phyloP scores from a whole-genome alignment of 30 jellyfish, hydroid and myxozoan species.

The Rhopilema esculentum region DNA sequence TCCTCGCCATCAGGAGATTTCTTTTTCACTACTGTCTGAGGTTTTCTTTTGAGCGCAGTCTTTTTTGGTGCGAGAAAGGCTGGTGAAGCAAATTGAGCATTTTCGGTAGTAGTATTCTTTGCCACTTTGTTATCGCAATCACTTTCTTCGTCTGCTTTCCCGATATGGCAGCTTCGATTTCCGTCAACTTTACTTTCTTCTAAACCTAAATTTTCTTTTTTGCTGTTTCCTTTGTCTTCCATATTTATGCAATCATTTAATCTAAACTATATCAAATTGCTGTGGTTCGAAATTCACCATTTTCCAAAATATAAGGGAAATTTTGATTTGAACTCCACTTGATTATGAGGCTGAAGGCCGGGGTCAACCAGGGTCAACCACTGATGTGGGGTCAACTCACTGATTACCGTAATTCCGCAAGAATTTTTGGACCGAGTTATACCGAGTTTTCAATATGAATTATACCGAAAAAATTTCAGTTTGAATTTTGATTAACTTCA shows the following conservation, averaged over 20 bases:
- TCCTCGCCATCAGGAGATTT: neutral
- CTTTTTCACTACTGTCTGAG: neutral
- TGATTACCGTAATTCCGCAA: too few species aligned
- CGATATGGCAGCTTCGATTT: neutral
- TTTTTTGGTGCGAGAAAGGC: constrained; percentile 45
- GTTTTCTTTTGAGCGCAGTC: neutral
- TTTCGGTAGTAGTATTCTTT: neutral
- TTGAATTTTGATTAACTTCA: too few species aligned
- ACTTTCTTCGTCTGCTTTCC: neutral
- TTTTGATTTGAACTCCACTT: neutral
- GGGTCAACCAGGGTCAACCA: too few species aligned
- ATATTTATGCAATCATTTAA: too few species aligned
- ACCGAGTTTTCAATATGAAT: too few species aligned
- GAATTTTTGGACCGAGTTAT: too few species aligned
- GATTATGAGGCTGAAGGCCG: neutral
- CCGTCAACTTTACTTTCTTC: too few species aligned
- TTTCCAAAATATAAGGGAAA: neutral
- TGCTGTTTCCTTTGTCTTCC: too few species aligned
- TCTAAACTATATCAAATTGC: neutral
- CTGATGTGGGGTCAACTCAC: too few species aligned
- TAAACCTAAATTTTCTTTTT: too few species aligned
- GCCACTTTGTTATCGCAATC: neutral
- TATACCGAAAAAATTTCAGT: too few species aligned
- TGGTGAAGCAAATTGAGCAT: constrained; percentile 36
- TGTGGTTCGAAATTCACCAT: neutral